Evolutionary conservation across 2,113 vertebrate species (phyloP), one percentile per base, ranked within the genome.

Genomic region (Xerus inauris): DNA sequence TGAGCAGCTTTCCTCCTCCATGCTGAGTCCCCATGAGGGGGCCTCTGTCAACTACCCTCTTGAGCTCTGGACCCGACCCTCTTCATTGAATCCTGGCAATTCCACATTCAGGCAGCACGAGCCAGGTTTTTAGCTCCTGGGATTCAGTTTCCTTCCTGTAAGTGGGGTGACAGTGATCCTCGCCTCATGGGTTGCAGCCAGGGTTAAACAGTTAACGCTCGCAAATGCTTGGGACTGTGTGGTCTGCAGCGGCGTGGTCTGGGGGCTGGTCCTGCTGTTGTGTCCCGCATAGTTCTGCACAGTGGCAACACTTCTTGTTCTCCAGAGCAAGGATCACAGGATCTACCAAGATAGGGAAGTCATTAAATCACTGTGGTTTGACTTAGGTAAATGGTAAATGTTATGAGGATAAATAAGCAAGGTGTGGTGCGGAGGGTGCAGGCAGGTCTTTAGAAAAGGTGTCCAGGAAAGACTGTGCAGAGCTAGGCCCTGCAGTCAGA

Each of bases 401-500:
- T 12, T 16, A 16, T 16, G 49, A 51, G 49, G 51, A 51, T 51
- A 51, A 51, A 51, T 16, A 51, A 51, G 51, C 13, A 51, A 57
- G 54, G 54, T 22, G 20, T 57, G 20, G 19, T 24, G 22, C 6
- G 28, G 2, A 89, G 28, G 16, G 0, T 35, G 14, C 0, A 1
- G n/a, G 13, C 45, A 89, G 17, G 24, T 35, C 35, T 62, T 49
- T 11, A n/a, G 35, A 28, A 59, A 87, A 4, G 42, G 59, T 92
- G 77, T 76, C 38, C 2, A 35, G 40, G 32, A 54, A 51, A 45
- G 22, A 45, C 71, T 30, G 6, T 30, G 59, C 24, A 30, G 32
- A 64, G 35, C 26, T 28, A 40, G 16, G 83, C n/a, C 28, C 1
- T 65, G 42, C 1, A 8, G 35, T 24, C 24, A 59, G 8, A 26